Base-by-base conservation (phyloP, 1,140 invertebrate species). In the Metopolophium dirhodum region DNA sequence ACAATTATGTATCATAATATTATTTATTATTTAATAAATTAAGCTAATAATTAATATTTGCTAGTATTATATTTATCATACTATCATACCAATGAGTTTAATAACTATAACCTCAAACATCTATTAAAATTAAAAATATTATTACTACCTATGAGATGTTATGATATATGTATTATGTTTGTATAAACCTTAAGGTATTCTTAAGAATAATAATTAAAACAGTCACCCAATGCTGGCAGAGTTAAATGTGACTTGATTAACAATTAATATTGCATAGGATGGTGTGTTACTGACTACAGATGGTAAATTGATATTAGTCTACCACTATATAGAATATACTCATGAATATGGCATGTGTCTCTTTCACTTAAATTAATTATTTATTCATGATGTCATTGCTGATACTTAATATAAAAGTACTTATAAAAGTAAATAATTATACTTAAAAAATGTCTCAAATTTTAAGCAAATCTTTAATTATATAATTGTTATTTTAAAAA, bases 181-280 rank as follows among this genome's bases (percentile, higher is more conserved):
- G 49, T 20, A 90, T 68, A 68, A 45, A 22, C 37, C 30, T 30
- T 68, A 90, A 90, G 54, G 57, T 77, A 83, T 92, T 51, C 68
- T 37, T 92, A 82, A 82, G 90, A 92, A 92, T 92, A 82, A 92
- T 92, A 92, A 92, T 92, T 49, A 91, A 45, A 77, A 91, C 45
- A 77, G 41, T 91, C 45, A 37, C 57, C 20, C 37, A 82, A 51
- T 47, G 30, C 3, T 30, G 23, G 68, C 45, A 83, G 45, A 83
- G 68, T 83, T 83, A 92, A 92, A 92, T 92, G 68, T 92, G 90
- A 92, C 45, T 92, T 92, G 68, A 92, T 92, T 92, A 92, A 92
- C 47, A 92, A 92, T 92, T 92, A 92, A 92, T 92, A 83, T 51
- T 92, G 45, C n/a, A 83, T 11, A 83, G 68, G 20, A 92, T 83